These are phyloP conservation scores for Melipona quadrifasciata DNA, from an alignment of 1,140 invertebrate genomes.

Conservation along the genomic window DNA sequence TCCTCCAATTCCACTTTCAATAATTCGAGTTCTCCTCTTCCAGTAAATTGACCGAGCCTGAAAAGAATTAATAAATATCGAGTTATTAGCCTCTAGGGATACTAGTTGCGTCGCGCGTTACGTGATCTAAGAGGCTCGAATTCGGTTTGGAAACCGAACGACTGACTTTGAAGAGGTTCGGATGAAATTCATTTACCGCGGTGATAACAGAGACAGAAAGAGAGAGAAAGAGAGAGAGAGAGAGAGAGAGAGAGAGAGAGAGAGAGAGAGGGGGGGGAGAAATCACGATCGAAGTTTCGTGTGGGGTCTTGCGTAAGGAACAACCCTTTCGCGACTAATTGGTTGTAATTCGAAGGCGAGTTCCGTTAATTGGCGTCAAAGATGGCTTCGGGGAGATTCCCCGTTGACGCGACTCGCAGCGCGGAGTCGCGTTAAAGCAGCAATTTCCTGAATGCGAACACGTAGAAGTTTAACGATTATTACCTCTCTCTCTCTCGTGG, in stretches of 20 bases:
- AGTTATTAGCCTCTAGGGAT: neutral
- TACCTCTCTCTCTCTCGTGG: neutral
- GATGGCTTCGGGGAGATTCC: neutral
- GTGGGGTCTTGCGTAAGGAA: neutral
- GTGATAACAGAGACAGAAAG: neutral
- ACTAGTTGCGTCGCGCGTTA: neutral
- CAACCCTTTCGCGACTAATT: neutral
- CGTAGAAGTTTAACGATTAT: slow-evolving; percentile 19
- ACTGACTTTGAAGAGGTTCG: neutral
- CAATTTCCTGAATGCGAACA: neutral
- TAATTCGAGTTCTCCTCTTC: neutral
- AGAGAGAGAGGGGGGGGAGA: too few species aligned
- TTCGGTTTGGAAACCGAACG: neutral
- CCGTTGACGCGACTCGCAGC: neutral
- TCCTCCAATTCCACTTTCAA: neutral
- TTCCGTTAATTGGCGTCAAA: slow-evolving; percentile 24
- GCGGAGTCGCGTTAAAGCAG: neutral
- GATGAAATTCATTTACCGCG: neutral
- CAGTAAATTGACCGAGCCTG: neutral
- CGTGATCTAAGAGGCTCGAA: neutral
- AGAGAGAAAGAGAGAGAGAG: too few species aligned
- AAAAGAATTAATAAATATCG: slow-evolving; percentile 24
- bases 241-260: too few species aligned
- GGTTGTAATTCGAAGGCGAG: slow-evolving; percentile 7
- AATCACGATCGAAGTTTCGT: neutral